Conservation (phyloP, 1,140 invertebrate genomes). For the Uloborus diversus region DNA sequence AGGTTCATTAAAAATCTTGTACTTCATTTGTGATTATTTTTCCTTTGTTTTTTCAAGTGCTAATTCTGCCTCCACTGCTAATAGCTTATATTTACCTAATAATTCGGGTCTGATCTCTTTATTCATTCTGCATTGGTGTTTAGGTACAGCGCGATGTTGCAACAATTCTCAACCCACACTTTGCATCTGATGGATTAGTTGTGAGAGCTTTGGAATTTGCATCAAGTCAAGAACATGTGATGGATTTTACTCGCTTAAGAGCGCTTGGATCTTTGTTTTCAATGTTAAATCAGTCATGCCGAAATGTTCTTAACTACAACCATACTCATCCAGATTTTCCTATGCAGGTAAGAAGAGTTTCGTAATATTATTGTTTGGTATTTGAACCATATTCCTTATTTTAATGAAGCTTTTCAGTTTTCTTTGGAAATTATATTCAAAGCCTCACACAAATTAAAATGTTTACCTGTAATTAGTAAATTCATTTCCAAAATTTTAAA, state of each 20-base stretch:
- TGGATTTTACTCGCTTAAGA: slow-evolving; percentile 96
- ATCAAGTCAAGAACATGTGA: slow-evolving; percentile 93
- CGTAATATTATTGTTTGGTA: background rate
- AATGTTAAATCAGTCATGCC: slow-evolving; percentile 88
- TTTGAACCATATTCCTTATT: background rate
- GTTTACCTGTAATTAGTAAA: no score
- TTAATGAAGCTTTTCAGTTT: no score
- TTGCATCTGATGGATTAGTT: slow-evolving; percentile 92
- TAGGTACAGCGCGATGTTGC: slow-evolving; percentile 90
- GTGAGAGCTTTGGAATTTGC: slow-evolving; percentile 91
- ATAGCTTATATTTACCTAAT: no score
- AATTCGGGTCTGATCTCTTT: background rate
- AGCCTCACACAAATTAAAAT: no score
- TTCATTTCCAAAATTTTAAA: no score
- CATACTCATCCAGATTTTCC: slow-evolving; percentile 93
- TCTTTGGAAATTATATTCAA: no score
- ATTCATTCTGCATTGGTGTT: background rate
- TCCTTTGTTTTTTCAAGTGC: no score
- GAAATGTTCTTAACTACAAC: slow-evolving; percentile 94
- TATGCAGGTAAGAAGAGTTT: slow-evolving; percentile 69
- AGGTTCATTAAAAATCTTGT: slow-evolving; percentile 66
- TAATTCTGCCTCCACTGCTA: no score
- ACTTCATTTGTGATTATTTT: background rate
- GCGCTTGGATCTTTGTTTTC: slow-evolving; percentile 96
- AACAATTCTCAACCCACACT: slow-evolving; percentile 82